phyloP scores from a whole-genome alignment of 2,888 invertebrate genomes.

The Thumatha senex region DNA sequence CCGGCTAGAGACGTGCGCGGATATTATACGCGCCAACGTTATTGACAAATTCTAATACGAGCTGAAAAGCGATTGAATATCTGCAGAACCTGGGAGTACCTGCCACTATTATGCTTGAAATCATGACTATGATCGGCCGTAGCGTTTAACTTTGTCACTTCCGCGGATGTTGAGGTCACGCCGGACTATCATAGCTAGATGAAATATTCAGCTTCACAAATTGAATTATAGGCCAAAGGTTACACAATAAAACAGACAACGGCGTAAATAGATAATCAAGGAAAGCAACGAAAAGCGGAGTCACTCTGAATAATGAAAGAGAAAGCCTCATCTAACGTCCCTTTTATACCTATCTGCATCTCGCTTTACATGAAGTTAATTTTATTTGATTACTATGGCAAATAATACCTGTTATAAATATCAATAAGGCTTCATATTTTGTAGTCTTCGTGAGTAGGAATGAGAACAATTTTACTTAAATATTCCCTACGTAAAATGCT shows the following conservation, averaged over 20 bases:
- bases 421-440: background rate
- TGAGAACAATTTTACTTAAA: background rate
- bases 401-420: no score
- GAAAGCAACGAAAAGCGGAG: constrained; percentile 52
- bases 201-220: background rate
- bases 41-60: no score
- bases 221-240: constrained; percentile 26
- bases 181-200: no score
- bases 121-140: no score
- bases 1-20: no score
- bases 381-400: constrained; percentile 4
- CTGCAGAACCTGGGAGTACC: no score
- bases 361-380: constrained; percentile 19
- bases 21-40: no score
- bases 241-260: constrained; percentile 15
- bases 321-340: constrained; percentile 34
- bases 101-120: no score
- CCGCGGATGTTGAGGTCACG: no score
- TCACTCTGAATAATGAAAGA: constrained; percentile 60
- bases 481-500: background rate
- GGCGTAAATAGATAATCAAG: constrained; percentile 31
- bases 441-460: no score
- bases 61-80: no score
- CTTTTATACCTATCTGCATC: constrained; percentile 34
- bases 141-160: no score